Percentiles rank a stretch among this genome's conserved stretches.
Conservation (phyloP, 37 sponge, comb jelly and placozoan species). For the Agelas oroides region DNA sequence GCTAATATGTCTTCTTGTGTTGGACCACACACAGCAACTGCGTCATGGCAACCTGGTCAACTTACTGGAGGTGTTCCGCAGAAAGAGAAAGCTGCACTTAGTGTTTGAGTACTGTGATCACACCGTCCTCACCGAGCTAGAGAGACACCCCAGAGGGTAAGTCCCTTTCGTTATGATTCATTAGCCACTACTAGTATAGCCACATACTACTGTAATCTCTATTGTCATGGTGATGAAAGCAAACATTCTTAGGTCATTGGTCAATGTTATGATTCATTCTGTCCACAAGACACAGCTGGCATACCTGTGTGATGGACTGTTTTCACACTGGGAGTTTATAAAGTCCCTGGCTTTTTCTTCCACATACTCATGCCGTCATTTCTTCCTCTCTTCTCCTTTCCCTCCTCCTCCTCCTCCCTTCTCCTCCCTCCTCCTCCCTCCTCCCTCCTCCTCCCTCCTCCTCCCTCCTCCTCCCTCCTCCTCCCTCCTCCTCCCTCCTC, state of each 20-base stretch:
- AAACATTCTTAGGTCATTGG: background rate
- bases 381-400: no score
- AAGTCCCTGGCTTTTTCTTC: no score
- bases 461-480: background rate
- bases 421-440: no score
- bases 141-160: constrained; percentile 88
- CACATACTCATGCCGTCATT: no score
- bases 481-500: background rate
- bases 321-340: no score
- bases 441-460: no score
- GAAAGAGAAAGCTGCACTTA: constrained; percentile 91
- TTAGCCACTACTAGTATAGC: no score
- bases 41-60: constrained; percentile 98
- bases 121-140: constrained; percentile 97
- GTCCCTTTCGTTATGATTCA: no score
- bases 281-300: no score
- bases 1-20: no score
- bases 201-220: background rate
- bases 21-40: constrained; percentile 77
- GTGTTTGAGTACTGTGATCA: constrained; percentile 99
- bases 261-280: background rate
- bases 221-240: background rate
- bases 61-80: constrained; percentile 93
- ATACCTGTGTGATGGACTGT: no score
- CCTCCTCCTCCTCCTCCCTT: no score